A percentile compares a stretch with the other conserved stretches of the same genome.
Conservation (phyloP, 2,113 vertebrate genomes). For the Morone saxatilis region DNA sequence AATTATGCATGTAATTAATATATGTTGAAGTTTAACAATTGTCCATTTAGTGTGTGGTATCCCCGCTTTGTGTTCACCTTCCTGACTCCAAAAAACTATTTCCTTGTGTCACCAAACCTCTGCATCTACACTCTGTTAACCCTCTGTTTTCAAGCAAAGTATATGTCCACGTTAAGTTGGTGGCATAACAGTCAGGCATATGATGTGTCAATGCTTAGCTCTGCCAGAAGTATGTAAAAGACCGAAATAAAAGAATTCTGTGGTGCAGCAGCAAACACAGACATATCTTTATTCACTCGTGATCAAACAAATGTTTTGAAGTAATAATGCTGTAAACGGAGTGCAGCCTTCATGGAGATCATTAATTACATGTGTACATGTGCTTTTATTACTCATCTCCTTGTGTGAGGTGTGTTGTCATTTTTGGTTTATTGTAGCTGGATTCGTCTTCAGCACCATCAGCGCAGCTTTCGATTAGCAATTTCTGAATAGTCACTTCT, state of each 20-base stretch:
- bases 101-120: slow-evolving; percentile 22
- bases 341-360: neutral
- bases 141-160: neutral
- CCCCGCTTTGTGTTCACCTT: slow-evolving; percentile 28
- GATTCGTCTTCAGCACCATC: slow-evolving; percentile 5
- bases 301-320: neutral
- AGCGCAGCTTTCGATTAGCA: neutral
- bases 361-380: neutral
- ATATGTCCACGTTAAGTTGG: neutral
- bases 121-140: slow-evolving; percentile 14
- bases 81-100: neutral
- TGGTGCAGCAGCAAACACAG: neutral
- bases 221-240: neutral
- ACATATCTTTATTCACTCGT: neutral
- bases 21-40: neutral
- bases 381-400: neutral
- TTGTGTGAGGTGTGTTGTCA: neutral
- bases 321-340: neutral
- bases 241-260: neutral
- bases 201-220: neutral
- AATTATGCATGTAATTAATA: slow-evolving; percentile 41
- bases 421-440: neutral
- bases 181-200: neutral
- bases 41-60: slow-evolving; percentile 22
- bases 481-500: slow-evolving; percentile 19